phyloP scores from a whole-genome alignment of 2,888 invertebrate species.

The Cryptocephalus moraei region DNA sequence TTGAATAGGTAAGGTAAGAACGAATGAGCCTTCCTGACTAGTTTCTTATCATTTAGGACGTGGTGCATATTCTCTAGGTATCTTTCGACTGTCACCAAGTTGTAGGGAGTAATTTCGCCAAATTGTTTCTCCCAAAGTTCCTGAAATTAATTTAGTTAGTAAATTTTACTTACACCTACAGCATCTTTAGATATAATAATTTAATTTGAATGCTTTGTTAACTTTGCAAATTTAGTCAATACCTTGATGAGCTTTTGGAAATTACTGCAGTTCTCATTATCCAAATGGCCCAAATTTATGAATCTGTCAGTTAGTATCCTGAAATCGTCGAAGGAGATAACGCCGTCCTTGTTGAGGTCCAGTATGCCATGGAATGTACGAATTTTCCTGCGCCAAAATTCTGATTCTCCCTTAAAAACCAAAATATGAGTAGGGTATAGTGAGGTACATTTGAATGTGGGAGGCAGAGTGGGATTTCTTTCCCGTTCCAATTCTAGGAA shows the following conservation, averaged over 20 bases:
- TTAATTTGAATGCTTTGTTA: no score
- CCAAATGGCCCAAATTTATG: slow-evolving; percentile 62
- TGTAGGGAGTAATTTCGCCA: slow-evolving; percentile 73
- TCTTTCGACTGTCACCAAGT: slow-evolving; percentile 71
- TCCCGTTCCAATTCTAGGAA: no score
- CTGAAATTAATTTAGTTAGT: slow-evolving; percentile 35
- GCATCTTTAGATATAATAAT: no score
- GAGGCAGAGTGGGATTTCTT: no score
- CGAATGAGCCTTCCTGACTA: slow-evolving; percentile 63
- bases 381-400: slow-evolving; percentile 80
- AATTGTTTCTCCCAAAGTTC: slow-evolving; percentile 74
- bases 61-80: slow-evolving; percentile 76
- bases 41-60: slow-evolving; percentile 62
- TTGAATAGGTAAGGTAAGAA: slow-evolving; percentile 76
- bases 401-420: slow-evolving; percentile 40
- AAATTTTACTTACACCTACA: no score
- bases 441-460: no score
- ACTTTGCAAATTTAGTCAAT: slow-evolving; percentile 6
- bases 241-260: slow-evolving; percentile 64
- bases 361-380: slow-evolving; percentile 72
- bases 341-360: slow-evolving; percentile 78
- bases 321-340: slow-evolving; percentile 75
- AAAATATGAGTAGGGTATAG: slow-evolving; percentile 2
- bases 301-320: slow-evolving; percentile 64
- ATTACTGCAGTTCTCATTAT: slow-evolving; percentile 53